phyloP scores from a whole-genome alignment of 2,797 vertebrate species.

The Protosalanx chinensis region DNA sequence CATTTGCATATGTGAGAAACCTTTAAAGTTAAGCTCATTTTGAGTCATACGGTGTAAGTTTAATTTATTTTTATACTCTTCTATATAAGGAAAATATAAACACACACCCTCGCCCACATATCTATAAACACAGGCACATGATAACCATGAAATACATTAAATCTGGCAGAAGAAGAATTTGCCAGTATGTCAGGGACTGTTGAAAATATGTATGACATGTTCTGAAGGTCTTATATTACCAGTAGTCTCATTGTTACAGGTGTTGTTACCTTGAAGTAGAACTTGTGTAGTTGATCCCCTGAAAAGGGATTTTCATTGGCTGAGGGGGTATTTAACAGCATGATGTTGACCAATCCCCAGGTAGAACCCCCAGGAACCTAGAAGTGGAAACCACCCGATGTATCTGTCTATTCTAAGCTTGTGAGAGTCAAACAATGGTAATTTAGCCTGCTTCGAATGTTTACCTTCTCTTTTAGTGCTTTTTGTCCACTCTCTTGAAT shows the following conservation, averaged over 20 bases:
- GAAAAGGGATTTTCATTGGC: slow-evolving; percentile 53
- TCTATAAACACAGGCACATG: slow-evolving; percentile 56
- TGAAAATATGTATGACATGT: slow-evolving; percentile 68
- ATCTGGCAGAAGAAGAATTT: slow-evolving; percentile 67
- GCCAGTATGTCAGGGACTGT: slow-evolving; percentile 78
- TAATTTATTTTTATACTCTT: slow-evolving; percentile 80
- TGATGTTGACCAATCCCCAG: slow-evolving; percentile 45
- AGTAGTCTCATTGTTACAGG: slow-evolving; percentile 66
- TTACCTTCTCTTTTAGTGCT: slow-evolving; percentile 1
- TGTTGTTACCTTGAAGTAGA: slow-evolving; percentile 67
- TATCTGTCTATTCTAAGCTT: slow-evolving; percentile 32
- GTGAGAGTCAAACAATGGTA: slow-evolving; percentile 15
- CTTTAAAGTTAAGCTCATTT: slow-evolving; percentile 67
- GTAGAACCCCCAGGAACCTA: slow-evolving; percentile 30
- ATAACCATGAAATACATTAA: slow-evolving; percentile 60
- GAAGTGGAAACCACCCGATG: slow-evolving; percentile 33
- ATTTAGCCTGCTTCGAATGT: slow-evolving; percentile 24
- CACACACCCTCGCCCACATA: slow-evolving; percentile 50
- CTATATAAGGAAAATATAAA: slow-evolving; percentile 57
- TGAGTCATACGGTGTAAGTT: slow-evolving; percentile 65
- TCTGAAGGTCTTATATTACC: slow-evolving; percentile 67
- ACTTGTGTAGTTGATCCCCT: slow-evolving; percentile 56
- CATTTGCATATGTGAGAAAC: slow-evolving; percentile 68
- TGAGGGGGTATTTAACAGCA: slow-evolving; percentile 57
- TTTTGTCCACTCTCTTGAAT: slow-evolving; percentile 42